Evolutionary conservation across 2,797 vertebrate genomes (phyloP).

Genomic region (Oophaga sylvatica): DNA sequence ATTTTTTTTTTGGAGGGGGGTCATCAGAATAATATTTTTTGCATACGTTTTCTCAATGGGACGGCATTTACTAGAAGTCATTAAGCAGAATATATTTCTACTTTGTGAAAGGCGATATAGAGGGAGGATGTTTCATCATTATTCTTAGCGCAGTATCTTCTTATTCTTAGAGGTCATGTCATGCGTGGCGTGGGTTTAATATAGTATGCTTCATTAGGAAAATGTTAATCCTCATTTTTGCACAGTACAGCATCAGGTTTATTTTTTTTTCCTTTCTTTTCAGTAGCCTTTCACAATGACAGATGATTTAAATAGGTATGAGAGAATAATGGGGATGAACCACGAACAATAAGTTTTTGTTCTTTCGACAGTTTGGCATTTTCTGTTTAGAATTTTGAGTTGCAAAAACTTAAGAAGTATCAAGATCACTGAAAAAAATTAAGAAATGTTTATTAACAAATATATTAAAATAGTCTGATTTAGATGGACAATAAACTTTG

Average conservation of each 20-base stretch:
- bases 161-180: slow-evolving; percentile 43
- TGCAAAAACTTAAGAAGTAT: background rate
- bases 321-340: background rate
- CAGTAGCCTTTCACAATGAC: slow-evolving; percentile 16
- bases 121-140: slow-evolving; percentile 23
- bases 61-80: slow-evolving; percentile 6
- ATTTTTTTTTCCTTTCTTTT: background rate
- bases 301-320: background rate
- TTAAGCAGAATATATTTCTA: slow-evolving; percentile 8
- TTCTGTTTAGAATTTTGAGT: background rate
- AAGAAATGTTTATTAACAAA: background rate
- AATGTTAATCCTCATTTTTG: slow-evolving; percentile 42
- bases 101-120: slow-evolving; percentile 15
- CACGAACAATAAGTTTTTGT: background rate
- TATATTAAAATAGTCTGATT: too few relatives aligned
- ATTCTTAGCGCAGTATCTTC: slow-evolving; percentile 18
- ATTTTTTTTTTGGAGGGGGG: too few relatives aligned
- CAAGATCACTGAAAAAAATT: background rate
- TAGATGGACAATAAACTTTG: too few relatives aligned
- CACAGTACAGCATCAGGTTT: background rate
- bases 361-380: background rate
- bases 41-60: background rate
- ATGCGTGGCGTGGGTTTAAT: slow-evolving; percentile 35
- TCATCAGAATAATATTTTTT: too few relatives aligned
- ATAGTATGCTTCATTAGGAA: slow-evolving; percentile 32